Percentiles rank a stretch among this genome's conserved stretches.
Evolutionary conservation across 2,113 vertebrate species (phyloP).

Genomic region (Halichoeres trimaculatus): DNA sequence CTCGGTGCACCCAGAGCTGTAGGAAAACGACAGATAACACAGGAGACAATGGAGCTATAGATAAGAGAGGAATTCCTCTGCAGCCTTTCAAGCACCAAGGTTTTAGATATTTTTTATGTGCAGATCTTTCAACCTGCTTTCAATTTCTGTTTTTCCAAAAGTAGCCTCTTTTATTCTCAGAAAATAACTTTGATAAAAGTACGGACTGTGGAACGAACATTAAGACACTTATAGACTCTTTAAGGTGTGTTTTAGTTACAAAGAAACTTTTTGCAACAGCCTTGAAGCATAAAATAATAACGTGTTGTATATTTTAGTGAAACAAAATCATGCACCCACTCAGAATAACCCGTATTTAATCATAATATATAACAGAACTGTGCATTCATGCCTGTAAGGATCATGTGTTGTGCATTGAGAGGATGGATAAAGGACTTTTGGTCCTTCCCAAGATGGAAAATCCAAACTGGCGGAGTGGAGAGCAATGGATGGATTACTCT

Average conservation of each 20-base stretch:
- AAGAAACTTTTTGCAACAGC: neutral
- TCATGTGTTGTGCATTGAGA: neutral
- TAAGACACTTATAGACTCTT: no score
- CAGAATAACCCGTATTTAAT: neutral
- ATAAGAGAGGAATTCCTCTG: slow-evolving; percentile 50
- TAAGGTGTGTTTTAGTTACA: neutral
- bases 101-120: neutral
- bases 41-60: slow-evolving; percentile 23
- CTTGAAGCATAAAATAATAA: neutral
- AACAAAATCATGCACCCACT: neutral
- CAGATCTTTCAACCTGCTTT: slow-evolving; percentile 1
- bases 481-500: slow-evolving; percentile 51
- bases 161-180: neutral
- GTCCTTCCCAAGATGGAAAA: slow-evolving; percentile 47
- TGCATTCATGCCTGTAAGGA: neutral
- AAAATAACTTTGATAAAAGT: neutral
- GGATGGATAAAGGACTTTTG: slow-evolving; percentile 7
- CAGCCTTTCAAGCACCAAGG: neutral
- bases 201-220: no score
- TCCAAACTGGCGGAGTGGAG: slow-evolving; percentile 54
- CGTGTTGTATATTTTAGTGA: neutral
- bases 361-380: neutral
- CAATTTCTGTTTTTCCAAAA: neutral
- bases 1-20: neutral
- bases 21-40: slow-evolving; percentile 28